A percentile compares a stretch with the other conserved stretches of the same genome.
Conservation (phyloP, 2,113 vertebrate genomes). For the Ammodytes marinus region DNA sequence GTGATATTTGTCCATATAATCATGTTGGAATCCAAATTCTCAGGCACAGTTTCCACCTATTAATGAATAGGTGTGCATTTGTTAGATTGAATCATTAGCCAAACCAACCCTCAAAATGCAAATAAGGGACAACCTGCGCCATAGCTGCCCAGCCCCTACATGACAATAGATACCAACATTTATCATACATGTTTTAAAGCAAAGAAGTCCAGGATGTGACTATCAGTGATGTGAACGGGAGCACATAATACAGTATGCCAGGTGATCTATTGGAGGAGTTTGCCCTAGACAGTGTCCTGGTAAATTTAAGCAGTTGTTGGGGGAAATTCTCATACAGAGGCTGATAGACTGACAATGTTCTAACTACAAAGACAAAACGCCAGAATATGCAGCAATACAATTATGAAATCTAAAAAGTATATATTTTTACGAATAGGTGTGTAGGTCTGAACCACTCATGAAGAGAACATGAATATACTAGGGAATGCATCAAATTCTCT, state of each 20-base stretch:
- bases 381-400: not conserved
- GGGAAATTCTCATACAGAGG: no score
- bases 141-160: not conserved
- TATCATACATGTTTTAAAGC: not conserved
- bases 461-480: not conserved
- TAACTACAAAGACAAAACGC: not conserved
- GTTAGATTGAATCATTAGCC: not conserved
- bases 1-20: not conserved
- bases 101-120: not conserved
- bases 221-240: not conserved
- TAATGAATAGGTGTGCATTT: not conserved
- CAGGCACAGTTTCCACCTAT: not conserved
- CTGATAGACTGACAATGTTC: not conserved
- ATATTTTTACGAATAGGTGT: not conserved
- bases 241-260: not conserved
- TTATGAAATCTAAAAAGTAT: not conserved
- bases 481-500: not conserved
- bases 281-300: not conserved
- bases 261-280: not conserved
- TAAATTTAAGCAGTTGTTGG: not conserved
- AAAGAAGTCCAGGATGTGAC: not conserved
- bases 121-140: not conserved
- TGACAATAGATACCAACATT: not conserved
- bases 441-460: not conserved
- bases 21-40: no score